These are phyloP conservation scores for Crioceris asparagi DNA, from an alignment of 2,888 invertebrate genomes.

Conservation along the genomic window DNA sequence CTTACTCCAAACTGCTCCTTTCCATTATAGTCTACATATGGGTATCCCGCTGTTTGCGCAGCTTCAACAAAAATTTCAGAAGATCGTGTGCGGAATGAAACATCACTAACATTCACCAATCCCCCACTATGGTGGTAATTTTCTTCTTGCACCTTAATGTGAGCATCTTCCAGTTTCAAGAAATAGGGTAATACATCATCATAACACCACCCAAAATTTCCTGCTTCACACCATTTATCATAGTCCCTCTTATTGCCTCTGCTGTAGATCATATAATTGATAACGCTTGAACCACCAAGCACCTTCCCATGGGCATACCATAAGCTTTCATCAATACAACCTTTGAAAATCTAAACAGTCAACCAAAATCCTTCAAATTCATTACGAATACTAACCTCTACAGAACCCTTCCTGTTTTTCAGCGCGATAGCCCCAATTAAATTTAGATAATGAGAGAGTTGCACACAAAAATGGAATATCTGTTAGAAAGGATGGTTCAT, in stretches of 20 bases:
- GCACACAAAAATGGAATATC: conserved; percentile 45
- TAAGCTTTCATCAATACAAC: conserved; percentile 33
- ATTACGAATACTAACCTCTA: too few relatives aligned
- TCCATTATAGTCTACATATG: conserved; percentile 58
- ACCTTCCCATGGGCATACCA: conserved; percentile 46
- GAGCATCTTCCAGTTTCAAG: conserved; percentile 32
- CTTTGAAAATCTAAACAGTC: conserved; percentile 8
- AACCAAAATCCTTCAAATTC: not conserved
- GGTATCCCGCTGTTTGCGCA: conserved; percentile 49
- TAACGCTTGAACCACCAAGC: conserved; percentile 42
- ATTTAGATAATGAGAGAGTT: conserved; percentile 44
- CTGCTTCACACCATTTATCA: conserved; percentile 50
- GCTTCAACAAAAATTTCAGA: conserved; percentile 48
- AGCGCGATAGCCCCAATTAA: conserved; percentile 51
- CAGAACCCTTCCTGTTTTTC: conserved; percentile 39
- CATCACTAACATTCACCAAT: conserved; percentile 33
- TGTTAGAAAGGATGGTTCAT: conserved; percentile 40
- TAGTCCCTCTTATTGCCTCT: conserved; percentile 57
- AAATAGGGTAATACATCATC: conserved; percentile 39
- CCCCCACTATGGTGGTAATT: conserved; percentile 34
- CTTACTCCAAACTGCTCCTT: conserved; percentile 48
- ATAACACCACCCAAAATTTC: conserved; percentile 46
- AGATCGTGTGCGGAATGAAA: conserved; percentile 36
- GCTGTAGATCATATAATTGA: conserved; percentile 46
- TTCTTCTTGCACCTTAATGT: conserved; percentile 23